Conservation (phyloP, 2,797 vertebrate genomes). For the Chrysocyon brachyurus region DNA sequence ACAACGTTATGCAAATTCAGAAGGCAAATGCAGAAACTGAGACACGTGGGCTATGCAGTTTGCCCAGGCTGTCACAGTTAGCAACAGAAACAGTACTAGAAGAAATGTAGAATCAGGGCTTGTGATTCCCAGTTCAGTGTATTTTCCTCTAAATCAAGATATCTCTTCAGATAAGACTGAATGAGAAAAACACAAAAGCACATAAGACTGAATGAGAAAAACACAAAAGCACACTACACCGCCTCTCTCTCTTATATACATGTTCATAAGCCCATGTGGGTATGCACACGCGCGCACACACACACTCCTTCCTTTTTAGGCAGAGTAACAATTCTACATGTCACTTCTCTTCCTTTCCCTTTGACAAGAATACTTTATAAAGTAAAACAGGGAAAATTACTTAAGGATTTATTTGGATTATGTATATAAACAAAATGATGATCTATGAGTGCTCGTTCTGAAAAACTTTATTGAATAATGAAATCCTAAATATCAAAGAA, state of each 20-base stretch:
- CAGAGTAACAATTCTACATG: background rate
- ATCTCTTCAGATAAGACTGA: background rate
- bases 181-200: background rate
- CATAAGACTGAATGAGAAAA: background rate
- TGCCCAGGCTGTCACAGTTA: background rate
- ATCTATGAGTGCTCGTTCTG: background rate
- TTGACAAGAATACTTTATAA: background rate
- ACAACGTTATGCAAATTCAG: background rate
- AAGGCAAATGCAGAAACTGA: background rate
- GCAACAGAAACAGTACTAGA: background rate
- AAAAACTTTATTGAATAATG: background rate
- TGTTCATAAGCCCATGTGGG: background rate
- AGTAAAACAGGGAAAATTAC: background rate
- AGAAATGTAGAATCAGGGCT: background rate
- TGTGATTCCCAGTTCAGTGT: background rate
- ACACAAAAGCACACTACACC: accelerated
- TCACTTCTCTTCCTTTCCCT: background rate
- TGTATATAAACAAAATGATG: background rate
- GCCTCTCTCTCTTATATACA: background rate
- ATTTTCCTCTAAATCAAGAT: background rate
- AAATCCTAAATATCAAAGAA: background rate
- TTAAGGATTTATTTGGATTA: background rate
- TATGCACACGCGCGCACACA: too few species aligned
- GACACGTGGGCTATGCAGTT: background rate
- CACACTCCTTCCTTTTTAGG: background rate